Evolutionary conservation across 2,888 invertebrate genomes (phyloP), one percentile per base, ranked within the genome.

Genomic region (Spodoptera littoralis): DNA sequence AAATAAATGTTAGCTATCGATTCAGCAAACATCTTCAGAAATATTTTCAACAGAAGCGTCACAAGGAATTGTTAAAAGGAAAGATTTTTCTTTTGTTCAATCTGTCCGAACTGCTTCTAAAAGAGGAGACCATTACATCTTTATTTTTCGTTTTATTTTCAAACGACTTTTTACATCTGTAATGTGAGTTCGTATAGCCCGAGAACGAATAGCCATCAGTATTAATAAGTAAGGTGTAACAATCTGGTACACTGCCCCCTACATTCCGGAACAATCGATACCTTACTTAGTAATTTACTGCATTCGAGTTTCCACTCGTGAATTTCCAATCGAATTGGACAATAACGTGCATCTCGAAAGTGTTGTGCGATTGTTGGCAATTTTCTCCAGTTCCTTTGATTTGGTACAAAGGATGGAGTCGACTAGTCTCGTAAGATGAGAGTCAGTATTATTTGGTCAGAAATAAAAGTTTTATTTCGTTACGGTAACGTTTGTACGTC

Each of bases 191-290:
- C 47, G 42, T 22, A 41, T 18, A 13, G 44, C 27, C 44, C 1
- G 41, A 12, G 12, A 44, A 18, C 30, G 18, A 43, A 11, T 46
- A 13, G 80, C 82, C 78, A 80, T 75, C 78, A 79, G 76, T 84
- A 84, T 89, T 86, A 88, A 88, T 88, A 89, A 77, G 74, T 89
- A 88, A 88, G 81, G 84, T 71, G 76, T 74, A 79, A 84, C 86
- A 88, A 87, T 87, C 86, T 86, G 66, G 87, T 86, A 84, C 89
- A 88, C 80, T 86, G 85, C 83, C 87, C 88, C 85, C 85, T 84
- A 80, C 84, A 79, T 82, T 79, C 79, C 73, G 8, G 74, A 81
- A 77, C 79, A 88, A 91, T 92, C 92, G 86, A 91, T 91, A 91
- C 66, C 71, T 82, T 84, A 85, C 84, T 89, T 82, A 87, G 87